These are phyloP conservation scores for Drosophila multiciliata DNA, from an alignment of 2,888 invertebrate genomes.

Conservation along the genomic window DNA sequence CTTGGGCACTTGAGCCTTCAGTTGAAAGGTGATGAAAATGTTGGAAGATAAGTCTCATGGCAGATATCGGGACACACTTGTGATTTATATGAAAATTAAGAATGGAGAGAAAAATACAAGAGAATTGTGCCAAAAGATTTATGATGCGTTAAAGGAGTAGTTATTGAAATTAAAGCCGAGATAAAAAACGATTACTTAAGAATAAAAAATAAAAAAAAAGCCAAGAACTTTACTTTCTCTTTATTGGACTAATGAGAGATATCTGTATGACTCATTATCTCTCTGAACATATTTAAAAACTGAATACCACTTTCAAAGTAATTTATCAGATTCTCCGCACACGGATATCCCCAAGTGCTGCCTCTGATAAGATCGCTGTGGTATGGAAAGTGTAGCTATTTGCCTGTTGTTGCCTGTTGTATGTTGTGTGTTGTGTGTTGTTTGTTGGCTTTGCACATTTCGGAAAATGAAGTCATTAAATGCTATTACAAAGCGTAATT, in stretches of 20 bases:
- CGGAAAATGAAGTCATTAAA: constrained; percentile 77
- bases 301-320: not conserved
- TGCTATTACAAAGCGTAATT: constrained; percentile 80
- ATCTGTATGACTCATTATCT: not conserved
- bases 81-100: constrained; percentile 12
- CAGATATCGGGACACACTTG: constrained; percentile 1
- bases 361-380: constrained; percentile 57
- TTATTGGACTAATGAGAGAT: not conserved
- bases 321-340: constrained; percentile 12
- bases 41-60: constrained; percentile 19
- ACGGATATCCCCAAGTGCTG: constrained; percentile 7
- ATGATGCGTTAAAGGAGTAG: not conserved
- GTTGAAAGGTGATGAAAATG: not conserved
- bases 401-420: constrained; percentile 4
- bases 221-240: not conserved
- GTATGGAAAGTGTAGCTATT: constrained; percentile 43
- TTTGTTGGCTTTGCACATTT: constrained; percentile 41
- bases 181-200: not conserved
- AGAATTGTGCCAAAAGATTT: constrained; percentile 14
- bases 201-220: not conserved
- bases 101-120: not conserved
- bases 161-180: not conserved
- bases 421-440: not conserved
- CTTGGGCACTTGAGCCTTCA: not conserved
- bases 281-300: not conserved